Conservation (phyloP, 2,888 invertebrate genomes). For the Tenthredo amoena region DNA sequence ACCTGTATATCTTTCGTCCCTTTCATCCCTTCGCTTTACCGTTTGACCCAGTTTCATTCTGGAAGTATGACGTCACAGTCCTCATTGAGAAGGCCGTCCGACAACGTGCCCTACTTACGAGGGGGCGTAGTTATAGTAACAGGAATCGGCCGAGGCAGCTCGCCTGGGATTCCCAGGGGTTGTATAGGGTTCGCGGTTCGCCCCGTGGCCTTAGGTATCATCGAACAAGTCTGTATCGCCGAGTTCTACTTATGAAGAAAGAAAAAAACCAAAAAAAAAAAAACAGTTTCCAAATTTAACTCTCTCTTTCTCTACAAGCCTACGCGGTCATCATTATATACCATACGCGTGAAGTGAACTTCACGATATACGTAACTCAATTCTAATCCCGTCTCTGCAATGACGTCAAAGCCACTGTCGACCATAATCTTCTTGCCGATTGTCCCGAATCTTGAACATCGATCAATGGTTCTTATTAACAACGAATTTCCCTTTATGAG, state of each 20-base stretch:
- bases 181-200: slow-evolving; percentile 46
- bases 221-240: background rate
- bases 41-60: slow-evolving; percentile 72
- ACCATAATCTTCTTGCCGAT: background rate
- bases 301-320: background rate
- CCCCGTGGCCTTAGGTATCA: slow-evolving; percentile 54
- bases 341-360: background rate
- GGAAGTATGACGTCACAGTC: slow-evolving; percentile 72
- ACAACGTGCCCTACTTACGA: slow-evolving; percentile 73
- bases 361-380: background rate
- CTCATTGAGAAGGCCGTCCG: slow-evolving; percentile 74
- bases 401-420: background rate
- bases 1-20: slow-evolving; percentile 19
- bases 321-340: background rate
- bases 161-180: slow-evolving; percentile 63
- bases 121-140: slow-evolving; percentile 49
- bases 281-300: background rate
- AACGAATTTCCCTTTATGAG: background rate
- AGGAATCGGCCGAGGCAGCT: slow-evolving; percentile 53
- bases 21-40: slow-evolving; percentile 54
- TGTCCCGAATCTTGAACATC: background rate
- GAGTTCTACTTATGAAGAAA: background rate
- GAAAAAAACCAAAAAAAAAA: too few species aligned
- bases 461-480: background rate
- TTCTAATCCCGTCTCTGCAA: background rate